Conservation (phyloP, 2,888 invertebrate genomes). For the Eurois occulta region DNA sequence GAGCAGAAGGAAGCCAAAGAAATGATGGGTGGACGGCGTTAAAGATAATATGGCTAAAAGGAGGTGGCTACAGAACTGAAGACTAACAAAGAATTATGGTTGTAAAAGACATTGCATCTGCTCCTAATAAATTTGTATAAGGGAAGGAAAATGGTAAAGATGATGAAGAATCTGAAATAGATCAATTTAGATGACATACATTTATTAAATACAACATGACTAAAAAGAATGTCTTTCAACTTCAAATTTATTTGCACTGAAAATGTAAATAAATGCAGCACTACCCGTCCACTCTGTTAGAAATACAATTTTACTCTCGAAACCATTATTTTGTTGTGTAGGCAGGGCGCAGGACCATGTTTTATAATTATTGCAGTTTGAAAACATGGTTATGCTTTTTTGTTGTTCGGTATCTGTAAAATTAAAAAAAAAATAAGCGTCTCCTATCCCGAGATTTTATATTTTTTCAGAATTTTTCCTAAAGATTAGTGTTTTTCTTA, state of each 20-base stretch:
- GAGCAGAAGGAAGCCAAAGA: neutral
- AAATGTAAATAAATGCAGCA: conserved; percentile 26
- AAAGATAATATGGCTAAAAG: neutral
- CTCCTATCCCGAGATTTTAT: neutral
- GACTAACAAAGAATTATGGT: neutral
- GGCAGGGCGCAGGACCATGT: conserved; percentile 16
- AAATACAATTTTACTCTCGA: conserved; percentile 8
- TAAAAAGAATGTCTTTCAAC: neutral
- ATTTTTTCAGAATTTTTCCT: neutral
- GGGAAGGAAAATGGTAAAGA: neutral
- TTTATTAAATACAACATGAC: neutral
- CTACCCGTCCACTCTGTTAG: neutral
- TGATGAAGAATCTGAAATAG: neutral
- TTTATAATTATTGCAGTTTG: conserved; percentile 41
- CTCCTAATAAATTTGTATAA: neutral
- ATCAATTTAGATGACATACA: neutral
- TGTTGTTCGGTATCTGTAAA: neutral
- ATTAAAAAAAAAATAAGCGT: neutral
- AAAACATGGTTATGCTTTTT: conserved; percentile 18
- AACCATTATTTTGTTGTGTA: conserved; percentile 17
- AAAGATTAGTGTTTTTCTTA: neutral
- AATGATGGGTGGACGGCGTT: neutral
- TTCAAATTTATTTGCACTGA: neutral
- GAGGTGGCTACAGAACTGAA: neutral
- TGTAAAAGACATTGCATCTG: neutral